A percentile compares a stretch with the other conserved stretches of the same genome.
These are phyloP conservation scores for Charadrius vociferus DNA, from an alignment of 2,113 vertebrate species.

Conservation along the genomic window DNA sequence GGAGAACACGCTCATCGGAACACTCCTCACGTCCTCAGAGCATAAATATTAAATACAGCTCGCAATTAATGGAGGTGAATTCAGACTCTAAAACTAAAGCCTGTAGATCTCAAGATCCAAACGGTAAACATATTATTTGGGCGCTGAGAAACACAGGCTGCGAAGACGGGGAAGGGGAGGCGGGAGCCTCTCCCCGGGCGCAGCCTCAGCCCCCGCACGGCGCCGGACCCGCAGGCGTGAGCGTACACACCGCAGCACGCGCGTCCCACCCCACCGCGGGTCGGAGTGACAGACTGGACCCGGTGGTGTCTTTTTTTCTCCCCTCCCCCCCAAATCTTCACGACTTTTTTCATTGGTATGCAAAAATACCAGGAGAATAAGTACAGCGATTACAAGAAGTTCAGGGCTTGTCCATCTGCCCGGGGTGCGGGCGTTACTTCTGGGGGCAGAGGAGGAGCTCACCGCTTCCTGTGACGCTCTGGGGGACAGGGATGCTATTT, in stretches of 20 bases:
- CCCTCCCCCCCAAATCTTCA: not conserved
- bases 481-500: not conserved
- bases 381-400: no score
- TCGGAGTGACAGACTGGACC: not conserved
- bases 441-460: not conserved
- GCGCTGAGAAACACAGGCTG: not conserved
- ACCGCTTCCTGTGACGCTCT: not conserved
- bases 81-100: not conserved
- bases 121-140: not conserved
- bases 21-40: not conserved
- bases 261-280: fast-evolving
- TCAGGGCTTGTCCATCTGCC: not conserved
- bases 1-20: not conserved
- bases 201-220: not conserved
- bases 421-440: fast-evolving
- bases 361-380: not conserved
- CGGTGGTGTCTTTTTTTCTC: no score
- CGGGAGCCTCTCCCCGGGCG: not conserved
- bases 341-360: not conserved
- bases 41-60: conserved; percentile 10
- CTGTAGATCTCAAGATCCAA: not conserved
- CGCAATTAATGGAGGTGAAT: not conserved
- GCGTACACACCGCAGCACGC: not conserved
- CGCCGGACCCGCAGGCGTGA: not conserved
- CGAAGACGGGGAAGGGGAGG: not conserved